phyloP scores from a whole-genome alignment of 2,797 vertebrate genomes.

The Enteromius argenteus region DNA sequence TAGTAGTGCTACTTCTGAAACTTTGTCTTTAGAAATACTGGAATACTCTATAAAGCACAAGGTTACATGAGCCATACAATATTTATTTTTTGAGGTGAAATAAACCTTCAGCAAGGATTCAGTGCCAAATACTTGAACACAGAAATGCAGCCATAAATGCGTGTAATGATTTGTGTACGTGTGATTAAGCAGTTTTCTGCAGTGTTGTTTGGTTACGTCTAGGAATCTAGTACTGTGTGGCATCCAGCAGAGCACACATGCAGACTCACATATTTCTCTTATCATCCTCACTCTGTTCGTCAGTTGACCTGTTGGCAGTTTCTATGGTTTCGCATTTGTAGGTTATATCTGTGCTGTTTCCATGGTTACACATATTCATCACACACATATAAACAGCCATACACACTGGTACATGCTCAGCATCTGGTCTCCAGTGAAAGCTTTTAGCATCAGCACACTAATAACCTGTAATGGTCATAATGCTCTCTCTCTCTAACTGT shows the following conservation, averaged over 20 bases:
- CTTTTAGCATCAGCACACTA: constrained; percentile 56
- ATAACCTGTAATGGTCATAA: constrained; percentile 53
- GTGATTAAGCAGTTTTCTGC: neutral
- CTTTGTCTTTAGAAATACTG: neutral
- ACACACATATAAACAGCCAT: neutral
- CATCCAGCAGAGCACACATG: neutral
- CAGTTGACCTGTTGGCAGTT: constrained; percentile 55
- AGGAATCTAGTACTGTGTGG: neutral
- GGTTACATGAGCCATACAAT: neutral
- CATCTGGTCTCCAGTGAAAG: constrained; percentile 22
- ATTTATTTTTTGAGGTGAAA: neutral
- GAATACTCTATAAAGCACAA: neutral
- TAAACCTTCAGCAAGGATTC: neutral
- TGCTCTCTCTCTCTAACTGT: constrained; percentile 4
- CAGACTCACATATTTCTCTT: constrained; percentile 27
- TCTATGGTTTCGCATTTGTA: constrained; percentile 56
- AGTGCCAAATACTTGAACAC: neutral
- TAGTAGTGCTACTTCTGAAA: neutral
- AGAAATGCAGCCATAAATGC: neutral
- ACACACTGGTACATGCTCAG: constrained; percentile 18
- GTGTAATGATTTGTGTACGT: neutral
- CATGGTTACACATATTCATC: constrained; percentile 28
- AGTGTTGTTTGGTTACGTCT: neutral
- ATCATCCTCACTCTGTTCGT: constrained; percentile 40
- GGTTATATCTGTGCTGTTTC: constrained; percentile 41